Conservation (phyloP, 2,113 vertebrate genomes). For the Edolisoma coerulescens region DNA sequence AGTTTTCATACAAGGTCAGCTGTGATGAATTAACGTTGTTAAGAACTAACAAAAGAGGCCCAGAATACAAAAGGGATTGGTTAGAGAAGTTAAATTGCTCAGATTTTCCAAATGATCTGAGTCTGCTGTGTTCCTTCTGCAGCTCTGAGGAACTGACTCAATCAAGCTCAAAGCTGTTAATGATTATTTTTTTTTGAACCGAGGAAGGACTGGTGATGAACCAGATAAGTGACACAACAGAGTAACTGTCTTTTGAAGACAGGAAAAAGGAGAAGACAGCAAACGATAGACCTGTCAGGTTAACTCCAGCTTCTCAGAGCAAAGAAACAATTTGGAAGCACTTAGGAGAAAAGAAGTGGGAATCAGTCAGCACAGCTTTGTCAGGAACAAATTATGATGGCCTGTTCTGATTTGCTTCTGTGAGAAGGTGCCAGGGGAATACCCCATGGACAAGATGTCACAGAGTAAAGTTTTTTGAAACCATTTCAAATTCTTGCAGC, state of each 20-base stretch:
- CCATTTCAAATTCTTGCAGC: neutral
- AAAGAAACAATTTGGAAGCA: constrained; percentile 1
- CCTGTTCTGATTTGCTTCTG: neutral
- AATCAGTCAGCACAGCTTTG: neutral
- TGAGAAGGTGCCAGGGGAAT: neutral
- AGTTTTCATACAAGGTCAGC: constrained; percentile 17
- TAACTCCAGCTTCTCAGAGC: neutral
- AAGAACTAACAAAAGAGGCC: neutral
- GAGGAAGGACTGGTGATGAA: neutral
- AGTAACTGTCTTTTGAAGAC: neutral
- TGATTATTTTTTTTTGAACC: neutral
- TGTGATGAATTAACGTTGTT: neutral
- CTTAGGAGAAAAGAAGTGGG: neutral
- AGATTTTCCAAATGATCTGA: neutral
- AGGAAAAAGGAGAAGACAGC: neutral
- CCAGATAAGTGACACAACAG: neutral
- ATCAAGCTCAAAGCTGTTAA: constrained; percentile 25
- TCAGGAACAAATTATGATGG: neutral
- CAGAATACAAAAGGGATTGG: neutral
- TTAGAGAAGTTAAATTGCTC: neutral
- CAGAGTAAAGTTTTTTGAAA: neutral
- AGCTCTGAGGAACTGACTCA: neutral
- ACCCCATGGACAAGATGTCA: neutral
- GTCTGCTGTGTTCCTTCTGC: neutral
- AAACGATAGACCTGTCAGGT: neutral